phyloP scores from a whole-genome alignment of 2,797 vertebrate species.

The Gambelia wislizenii region DNA sequence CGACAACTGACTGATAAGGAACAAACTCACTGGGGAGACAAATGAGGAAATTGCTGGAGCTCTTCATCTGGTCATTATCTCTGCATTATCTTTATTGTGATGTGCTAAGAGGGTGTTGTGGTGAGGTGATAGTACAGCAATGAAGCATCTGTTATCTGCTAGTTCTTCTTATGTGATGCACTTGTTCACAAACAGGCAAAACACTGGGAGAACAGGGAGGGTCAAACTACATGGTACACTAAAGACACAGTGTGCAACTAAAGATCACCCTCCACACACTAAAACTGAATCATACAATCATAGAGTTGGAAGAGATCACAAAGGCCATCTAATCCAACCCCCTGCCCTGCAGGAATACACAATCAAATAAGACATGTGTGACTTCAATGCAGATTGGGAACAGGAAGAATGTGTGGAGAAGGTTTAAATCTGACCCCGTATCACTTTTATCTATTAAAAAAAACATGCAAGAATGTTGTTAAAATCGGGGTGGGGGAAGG shows the following conservation, averaged over 20 bases:
- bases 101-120: neutral
- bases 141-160: neutral
- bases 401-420: neutral
- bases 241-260: neutral
- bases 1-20: neutral
- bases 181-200: neutral
- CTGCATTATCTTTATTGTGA: neutral
- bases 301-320: no score
- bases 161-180: neutral
- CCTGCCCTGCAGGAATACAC: no score
- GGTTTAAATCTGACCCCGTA: neutral
- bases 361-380: neutral
- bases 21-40: no score
- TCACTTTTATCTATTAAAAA: no score
- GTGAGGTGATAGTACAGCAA: neutral
- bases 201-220: neutral
- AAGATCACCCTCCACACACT: no score
- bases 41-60: neutral
- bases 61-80: neutral
- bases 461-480: no score
- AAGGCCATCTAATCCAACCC: no score
- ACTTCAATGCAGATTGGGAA: neutral
- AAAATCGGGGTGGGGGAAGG: no score
- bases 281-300: no score
- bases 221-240: neutral